Evolutionary conservation across 1,140 invertebrate species (phyloP).

Genomic region (Drosophila cardini): DNA sequence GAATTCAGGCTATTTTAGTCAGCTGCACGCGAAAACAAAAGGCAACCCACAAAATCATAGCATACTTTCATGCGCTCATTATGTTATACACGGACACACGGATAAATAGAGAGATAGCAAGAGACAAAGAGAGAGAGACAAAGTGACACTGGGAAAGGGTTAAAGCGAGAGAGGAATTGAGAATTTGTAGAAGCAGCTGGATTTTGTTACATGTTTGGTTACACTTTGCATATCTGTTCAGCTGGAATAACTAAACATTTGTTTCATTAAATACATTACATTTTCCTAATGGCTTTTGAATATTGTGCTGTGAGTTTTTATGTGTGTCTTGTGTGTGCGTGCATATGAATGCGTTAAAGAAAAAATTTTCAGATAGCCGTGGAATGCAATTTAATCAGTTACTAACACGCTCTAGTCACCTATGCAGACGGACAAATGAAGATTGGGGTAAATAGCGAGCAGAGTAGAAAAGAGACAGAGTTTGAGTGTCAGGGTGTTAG

Average conservation of each 20-base stretch:
- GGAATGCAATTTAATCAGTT: slow-evolving; percentile 16
- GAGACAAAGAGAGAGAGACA: not conserved
- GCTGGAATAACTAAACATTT: slow-evolving; percentile 47
- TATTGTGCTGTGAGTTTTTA: slow-evolving; percentile 30
- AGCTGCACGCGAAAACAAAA: slow-evolving; percentile 33
- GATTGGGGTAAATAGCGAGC: not conserved
- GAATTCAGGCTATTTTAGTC: slow-evolving; percentile 21
- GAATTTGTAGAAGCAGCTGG: slow-evolving; percentile 22
- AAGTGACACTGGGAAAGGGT: not conserved
- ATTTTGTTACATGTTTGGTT: slow-evolving; percentile 28
- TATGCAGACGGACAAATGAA: not conserved
- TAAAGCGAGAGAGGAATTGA: not conserved
- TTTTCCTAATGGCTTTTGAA: no score
- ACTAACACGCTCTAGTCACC: not conserved
- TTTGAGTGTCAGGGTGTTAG: not conserved
- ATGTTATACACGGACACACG: slow-evolving; percentile 11
- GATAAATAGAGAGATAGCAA: not conserved
- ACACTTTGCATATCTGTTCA: slow-evolving; percentile 46
- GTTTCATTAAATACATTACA: slow-evolving; percentile 41
- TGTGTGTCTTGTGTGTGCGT: slow-evolving; percentile 18
- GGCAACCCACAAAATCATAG: slow-evolving; percentile 24
- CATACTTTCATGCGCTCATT: slow-evolving; percentile 37
- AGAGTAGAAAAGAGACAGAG: slow-evolving; percentile 18
- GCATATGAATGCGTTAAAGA: slow-evolving; percentile 22
- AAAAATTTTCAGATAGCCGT: slow-evolving; percentile 14